phyloP scores from a whole-genome alignment of 2,888 invertebrate genomes.

The Heliconius ethilla region DNA sequence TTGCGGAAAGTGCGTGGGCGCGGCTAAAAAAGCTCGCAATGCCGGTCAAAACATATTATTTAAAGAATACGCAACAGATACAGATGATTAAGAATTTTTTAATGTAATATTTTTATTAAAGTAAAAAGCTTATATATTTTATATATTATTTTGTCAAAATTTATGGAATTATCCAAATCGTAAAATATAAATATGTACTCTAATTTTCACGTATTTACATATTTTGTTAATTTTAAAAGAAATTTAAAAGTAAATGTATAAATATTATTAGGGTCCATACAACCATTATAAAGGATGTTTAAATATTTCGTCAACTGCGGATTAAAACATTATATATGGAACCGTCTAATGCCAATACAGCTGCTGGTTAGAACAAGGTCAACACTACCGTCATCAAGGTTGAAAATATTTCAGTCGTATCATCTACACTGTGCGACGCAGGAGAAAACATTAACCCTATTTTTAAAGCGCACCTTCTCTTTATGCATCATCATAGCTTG shows the following conservation, averaged over 20 bases:
- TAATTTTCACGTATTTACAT: neutral
- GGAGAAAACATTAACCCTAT: conserved; percentile 60
- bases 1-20: conserved; percentile 60
- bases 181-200: neutral
- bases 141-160: neutral
- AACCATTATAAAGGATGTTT: neutral
- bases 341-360: conserved; percentile 60
- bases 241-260: too few species aligned
- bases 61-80: conserved; percentile 43
- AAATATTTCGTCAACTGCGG: conserved; percentile 13
- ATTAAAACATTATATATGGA: conserved; percentile 51
- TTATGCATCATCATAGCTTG: conserved; percentile 21
- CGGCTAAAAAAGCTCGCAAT: conserved; percentile 55
- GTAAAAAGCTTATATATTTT: too few species aligned
- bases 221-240: neutral
- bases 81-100: neutral
- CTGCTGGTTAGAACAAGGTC: conserved; percentile 73
- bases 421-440: conserved; percentile 56
- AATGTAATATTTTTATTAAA: neutral
- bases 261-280: too few species aligned
- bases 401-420: conserved; percentile 65
- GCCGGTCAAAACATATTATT: conserved; percentile 53
- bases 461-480: conserved; percentile 49
- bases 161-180: neutral
- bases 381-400: conserved; percentile 78